phyloP scores from a whole-genome alignment of 2,113 vertebrate species.

The Nettapus auritus region DNA sequence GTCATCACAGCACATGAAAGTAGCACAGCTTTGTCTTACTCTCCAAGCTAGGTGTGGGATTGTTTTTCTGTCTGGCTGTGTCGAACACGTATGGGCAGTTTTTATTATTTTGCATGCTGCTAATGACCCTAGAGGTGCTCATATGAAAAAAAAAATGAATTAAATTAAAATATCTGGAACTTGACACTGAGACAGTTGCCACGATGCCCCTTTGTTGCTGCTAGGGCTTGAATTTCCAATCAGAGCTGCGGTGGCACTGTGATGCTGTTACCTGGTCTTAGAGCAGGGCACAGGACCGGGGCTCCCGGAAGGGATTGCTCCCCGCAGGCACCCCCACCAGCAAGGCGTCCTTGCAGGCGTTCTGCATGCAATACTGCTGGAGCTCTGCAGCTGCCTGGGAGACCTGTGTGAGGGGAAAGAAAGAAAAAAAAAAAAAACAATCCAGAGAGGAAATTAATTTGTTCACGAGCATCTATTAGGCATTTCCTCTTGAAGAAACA shows the following conservation, averaged over 20 bases:
- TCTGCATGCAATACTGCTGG: slow-evolving; percentile 95
- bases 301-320: slow-evolving; percentile 96
- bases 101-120: background rate
- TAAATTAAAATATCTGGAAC: background rate
- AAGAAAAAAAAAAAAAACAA: background rate
- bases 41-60: background rate
- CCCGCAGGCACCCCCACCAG: slow-evolving; percentile 90
- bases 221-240: background rate
- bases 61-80: background rate
- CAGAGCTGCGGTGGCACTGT: background rate
- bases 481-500: slow-evolving; percentile 2
- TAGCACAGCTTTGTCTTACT: background rate
- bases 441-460: background rate
- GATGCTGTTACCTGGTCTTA: slow-evolving; percentile 73
- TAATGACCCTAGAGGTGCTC: background rate
- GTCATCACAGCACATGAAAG: background rate
- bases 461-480: background rate
- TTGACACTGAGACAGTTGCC: background rate
- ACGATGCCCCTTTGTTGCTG: background rate
- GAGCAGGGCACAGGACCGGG: slow-evolving; percentile 88
- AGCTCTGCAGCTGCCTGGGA: slow-evolving; percentile 96
- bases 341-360: slow-evolving; percentile 92
- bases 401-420: slow-evolving; percentile 77
- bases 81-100: background rate
- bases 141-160: background rate